Evolutionary conservation across 2,797 vertebrate species (phyloP).

Genomic region (Spea hammondii): DNA sequence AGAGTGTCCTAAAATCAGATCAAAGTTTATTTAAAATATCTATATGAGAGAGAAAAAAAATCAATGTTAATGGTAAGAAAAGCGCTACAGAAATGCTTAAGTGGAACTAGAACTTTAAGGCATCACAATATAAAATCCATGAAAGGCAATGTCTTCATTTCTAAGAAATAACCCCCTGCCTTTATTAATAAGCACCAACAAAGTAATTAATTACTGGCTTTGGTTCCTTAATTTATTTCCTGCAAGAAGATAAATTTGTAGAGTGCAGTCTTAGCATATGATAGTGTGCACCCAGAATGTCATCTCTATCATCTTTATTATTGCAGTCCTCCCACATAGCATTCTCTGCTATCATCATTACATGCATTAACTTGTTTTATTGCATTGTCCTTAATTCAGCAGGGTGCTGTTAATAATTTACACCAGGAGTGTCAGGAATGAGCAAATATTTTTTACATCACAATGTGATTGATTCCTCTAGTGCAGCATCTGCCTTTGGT

Average conservation of each 20-base stretch:
- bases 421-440: constrained; percentile 41
- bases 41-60: too few species aligned
- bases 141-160: constrained; percentile 12
- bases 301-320: constrained; percentile 51
- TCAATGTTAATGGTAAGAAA: too few species aligned
- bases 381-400: constrained; percentile 53
- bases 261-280: constrained; percentile 22
- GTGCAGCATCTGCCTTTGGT: constrained; percentile 26
- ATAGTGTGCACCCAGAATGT: constrained; percentile 40
- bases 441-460: constrained; percentile 48
- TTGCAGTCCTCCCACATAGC: constrained; percentile 49
- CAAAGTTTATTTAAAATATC: too few species aligned
- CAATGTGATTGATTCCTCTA: constrained; percentile 44
- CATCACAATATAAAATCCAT: neutral
- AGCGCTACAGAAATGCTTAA: too few species aligned
- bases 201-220: constrained; percentile 31
- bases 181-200: constrained; percentile 37
- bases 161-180: constrained; percentile 9
- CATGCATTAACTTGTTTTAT: constrained; percentile 52
- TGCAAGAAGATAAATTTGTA: constrained; percentile 45
- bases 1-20: too few species aligned
- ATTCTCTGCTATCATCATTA: constrained; percentile 44
- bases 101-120: neutral
- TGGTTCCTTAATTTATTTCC: constrained; percentile 41
- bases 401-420: constrained; percentile 52